Evolutionary conservation across 2,113 vertebrate genomes (phyloP), one percentile per base, ranked within the genome.

Genomic region (Engraulis encrasicolus): DNA sequence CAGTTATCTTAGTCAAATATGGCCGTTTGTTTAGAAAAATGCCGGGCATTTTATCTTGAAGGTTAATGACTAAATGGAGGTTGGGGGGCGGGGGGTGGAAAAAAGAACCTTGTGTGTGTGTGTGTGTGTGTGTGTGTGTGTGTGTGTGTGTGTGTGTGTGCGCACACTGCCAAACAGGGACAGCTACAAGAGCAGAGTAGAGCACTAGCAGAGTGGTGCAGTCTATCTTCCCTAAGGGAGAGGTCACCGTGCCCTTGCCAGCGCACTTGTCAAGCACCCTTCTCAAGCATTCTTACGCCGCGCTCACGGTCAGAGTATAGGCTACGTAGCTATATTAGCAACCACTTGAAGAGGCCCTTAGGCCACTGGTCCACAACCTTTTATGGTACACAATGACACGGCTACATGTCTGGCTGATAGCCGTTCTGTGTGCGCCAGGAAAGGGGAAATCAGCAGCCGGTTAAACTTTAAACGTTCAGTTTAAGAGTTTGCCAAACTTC

Each of bases 1-100:
- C 27, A 6, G 58, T 66, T 66, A 66, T 66, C 58, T 66, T 66
- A 66, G 58, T 66, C 58, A 66, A 66, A 66, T 66, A 66, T 66
- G 58, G 58, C n/a, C 23, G 9, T 14, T 66, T 66, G 58, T 66
- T 27, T 11, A 27, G 23, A 66, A 66, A 66, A 66, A 66, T 66
- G 23, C 58, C 27, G 58, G 23, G 58, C 58, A 66, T 66, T 66
- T 66, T 66, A 66, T 66, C 58, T 66, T 23, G 27, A 66, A 66
- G 58, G 58, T 66, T 66, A 66, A 66, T 66, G 58, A 27, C 58
- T 31, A 66, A n/a, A 27, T 6, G 31, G 58, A 14, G 20, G 54
- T 61, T n/a, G n/a, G n/a, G n/a, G n/a, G n/a, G n/a, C n/a, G n/a
- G 54, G 54, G 54, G 54, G 12, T 23, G 54, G 54, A 23, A 23